These are phyloP conservation scores for Pterocles orientalis DNA, from an alignment of 2,113 vertebrate genomes.

Conservation along the genomic window DNA sequence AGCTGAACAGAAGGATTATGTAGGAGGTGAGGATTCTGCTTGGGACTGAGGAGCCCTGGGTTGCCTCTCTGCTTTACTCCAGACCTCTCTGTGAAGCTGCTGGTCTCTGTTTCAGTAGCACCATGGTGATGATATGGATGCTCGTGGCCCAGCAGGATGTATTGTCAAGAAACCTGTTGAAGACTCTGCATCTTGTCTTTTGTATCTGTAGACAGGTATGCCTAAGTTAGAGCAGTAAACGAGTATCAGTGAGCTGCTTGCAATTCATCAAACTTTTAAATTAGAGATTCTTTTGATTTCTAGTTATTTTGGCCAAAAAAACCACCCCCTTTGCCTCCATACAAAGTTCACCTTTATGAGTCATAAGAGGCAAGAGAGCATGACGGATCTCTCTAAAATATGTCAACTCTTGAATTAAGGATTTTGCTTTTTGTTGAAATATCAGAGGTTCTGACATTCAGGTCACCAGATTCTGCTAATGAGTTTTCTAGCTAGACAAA, in stretches of 20 bases:
- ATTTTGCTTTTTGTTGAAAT: slow-evolving; percentile 23
- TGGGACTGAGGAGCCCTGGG: background rate
- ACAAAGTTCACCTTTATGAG: background rate
- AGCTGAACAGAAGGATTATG: background rate
- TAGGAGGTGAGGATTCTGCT: background rate
- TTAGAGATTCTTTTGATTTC: background rate
- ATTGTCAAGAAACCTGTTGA: background rate
- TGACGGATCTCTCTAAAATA: background rate
- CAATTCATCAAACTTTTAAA: background rate
- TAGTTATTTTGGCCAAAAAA: background rate
- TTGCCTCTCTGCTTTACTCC: background rate
- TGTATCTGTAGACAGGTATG: background rate
- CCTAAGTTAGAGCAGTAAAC: background rate
- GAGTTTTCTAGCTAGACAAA: slow-evolving; percentile 1
- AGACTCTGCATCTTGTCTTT: background rate
- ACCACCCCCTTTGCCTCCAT: background rate
- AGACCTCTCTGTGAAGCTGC: background rate
- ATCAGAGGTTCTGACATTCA: slow-evolving; percentile 48
- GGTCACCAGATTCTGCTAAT: slow-evolving; percentile 40
- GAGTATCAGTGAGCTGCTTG: background rate
- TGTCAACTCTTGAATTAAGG: background rate
- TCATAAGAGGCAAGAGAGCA: background rate
- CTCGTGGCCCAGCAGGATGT: background rate
- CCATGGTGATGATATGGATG: fast-evolving
- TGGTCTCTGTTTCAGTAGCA: background rate